Evolutionary conservation across 2,888 invertebrate genomes (phyloP), one percentile per base, ranked within the genome.

Genomic region (Cryptus viduatorius): DNA sequence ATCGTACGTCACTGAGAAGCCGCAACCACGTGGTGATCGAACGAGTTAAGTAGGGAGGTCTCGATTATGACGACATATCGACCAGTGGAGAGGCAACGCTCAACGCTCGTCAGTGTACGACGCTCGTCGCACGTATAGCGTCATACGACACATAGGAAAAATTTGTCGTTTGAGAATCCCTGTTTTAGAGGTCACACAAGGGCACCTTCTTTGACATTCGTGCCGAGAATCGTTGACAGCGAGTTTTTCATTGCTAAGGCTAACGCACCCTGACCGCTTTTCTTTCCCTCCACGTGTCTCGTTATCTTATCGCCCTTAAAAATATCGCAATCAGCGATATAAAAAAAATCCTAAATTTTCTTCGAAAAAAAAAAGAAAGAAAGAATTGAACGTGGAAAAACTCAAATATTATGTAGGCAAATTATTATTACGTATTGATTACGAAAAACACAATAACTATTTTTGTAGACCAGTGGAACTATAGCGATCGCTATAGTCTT

Each of bases 191-290:
- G 91, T 91, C 90, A 87, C 53, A 77, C 91, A 92, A 92, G 91
- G 92, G 90, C 91, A 92, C 91, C 90, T 92, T 87, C 86, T 67
- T 67, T 83, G 91, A 91, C 90, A 91, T 92, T 92, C 86, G 71
- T 8, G n/a, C 37, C 48, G 71, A 79, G 82, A 87, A 89, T 83
- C 87, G 85, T 84, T 76, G 68, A 72, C 76, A 79, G 79, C 59
- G 48, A 61, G 53, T 48, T 85, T 83, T 86, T 84, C 85, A 88
- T 76, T 85, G 85, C 82, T 84, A 88, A 86, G 87, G 85, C 76
- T 83, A 80, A 84, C 83, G 79, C 79, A 76, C 79, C 64, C 72
- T 67, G 61, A 37, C 31, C 46, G 46, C 24, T 29, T 50, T 75
- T 75, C 53, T 10, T 61, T 48, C 29, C 56, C 19, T 42, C 53